Base-by-base conservation (phyloP, 2,797 vertebrate species). In the Erethizon dorsatum region DNA sequence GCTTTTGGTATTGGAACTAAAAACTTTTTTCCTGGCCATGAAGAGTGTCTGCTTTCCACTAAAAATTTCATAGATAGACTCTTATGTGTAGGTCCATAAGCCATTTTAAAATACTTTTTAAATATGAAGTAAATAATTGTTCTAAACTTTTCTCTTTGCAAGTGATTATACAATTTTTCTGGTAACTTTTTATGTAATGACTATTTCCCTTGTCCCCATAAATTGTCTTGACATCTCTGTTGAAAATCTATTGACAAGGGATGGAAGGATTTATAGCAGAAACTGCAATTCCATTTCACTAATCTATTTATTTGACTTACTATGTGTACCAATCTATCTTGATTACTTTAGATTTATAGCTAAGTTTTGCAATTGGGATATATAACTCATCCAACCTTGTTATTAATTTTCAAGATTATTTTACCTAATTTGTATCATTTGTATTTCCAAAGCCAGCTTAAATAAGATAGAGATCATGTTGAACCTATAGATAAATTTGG, bases 401-500 rank as follows among this genome's bases (percentile, higher is more conserved):
- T 95, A 31, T 79, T 65, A 12, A 88, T 52, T 91, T 95, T 56
- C 10, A 85, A 15, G 18, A 69, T 63, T 88, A 37, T 89, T 91
- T 95, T 78, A 28, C 20, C 11, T 57, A 41, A 75, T 88, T 4
- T 24, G 45, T 17, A 56, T 79, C n/a, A 80, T 77, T 50, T 28
- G 20, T 12, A 28, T 84, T 84, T 93, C 4, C 15, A 88, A 88
- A 79, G 6, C 3, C 18, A 93, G 12, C 0, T 93, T 6, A 65
- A 88, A 33, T 91, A 75, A 94, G 22, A 56, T 22, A 95, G 37
- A 52, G 14, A 78, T 8, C 20, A 7, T 89, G 4, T 11, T 91
- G 17, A 71, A 59, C 45, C 26, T 77, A 33, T 71, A 59, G 6
- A 82, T 28, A 65, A 2, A 61, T 78, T 57, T 41, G 10, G 2